Evolutionary conservation across 2,888 invertebrate genomes (phyloP).

Genomic region (Eupeodes luniger): DNA sequence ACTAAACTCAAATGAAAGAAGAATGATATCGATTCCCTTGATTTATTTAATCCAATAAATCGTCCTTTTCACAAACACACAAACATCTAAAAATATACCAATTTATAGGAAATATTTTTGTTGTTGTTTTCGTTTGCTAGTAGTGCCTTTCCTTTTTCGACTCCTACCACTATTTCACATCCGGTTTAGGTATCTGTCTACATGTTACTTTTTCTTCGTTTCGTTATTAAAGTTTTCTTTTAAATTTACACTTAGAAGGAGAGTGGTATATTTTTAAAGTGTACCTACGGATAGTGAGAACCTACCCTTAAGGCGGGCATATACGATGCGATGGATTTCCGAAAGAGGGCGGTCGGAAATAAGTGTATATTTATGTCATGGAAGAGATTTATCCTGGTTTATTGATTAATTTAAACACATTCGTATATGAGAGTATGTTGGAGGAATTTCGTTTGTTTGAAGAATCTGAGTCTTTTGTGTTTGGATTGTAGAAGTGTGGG

Average conservation of each 20-base stretch:
- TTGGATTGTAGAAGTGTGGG: neutral
- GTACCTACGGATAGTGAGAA: neutral
- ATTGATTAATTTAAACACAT: constrained; percentile 66
- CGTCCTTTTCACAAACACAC: constrained; percentile 42
- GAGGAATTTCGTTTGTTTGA: neutral
- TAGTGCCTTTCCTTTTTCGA: neutral
- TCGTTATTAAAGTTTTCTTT: neutral
- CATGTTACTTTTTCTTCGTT: neutral
- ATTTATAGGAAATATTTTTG: neutral
- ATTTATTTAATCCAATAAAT: constrained; percentile 73
- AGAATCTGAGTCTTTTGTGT: neutral
- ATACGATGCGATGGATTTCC: too few relatives aligned
- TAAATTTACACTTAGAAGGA: neutral
- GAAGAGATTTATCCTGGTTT: constrained; percentile 57
- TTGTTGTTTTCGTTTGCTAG: neutral
- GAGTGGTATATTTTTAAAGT: constrained; percentile 34
- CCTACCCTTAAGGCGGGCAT: constrained; percentile 28
- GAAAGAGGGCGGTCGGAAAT: constrained; percentile 24
- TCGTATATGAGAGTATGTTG: neutral
- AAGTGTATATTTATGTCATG: constrained; percentile 66
- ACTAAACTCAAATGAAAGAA: constrained; percentile 48
- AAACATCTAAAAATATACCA: neutral
- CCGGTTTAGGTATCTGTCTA: constrained; percentile 43
- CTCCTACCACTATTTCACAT: constrained; percentile 23
- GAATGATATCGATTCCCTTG: constrained; percentile 66